Evolutionary conservation across 2,797 vertebrate genomes (phyloP), one percentile per base, ranked within the genome.

Genomic region (Rhabdophis nuchalis): DNA sequence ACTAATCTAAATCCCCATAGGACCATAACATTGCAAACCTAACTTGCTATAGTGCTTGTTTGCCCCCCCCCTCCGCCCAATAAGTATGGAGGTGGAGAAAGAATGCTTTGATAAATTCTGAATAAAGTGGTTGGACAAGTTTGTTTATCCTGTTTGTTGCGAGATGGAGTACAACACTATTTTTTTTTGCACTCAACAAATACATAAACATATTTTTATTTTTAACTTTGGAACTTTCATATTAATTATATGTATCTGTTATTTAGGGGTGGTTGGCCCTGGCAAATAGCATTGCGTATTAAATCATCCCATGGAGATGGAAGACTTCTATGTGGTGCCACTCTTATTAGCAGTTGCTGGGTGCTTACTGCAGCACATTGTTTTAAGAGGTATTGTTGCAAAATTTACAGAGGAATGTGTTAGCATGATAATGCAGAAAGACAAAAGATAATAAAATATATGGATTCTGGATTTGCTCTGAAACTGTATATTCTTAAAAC

Each of bases 301-400:
- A 98, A 98, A 93, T 98, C 98, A 10, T 97, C 98, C 85, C 98
- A 98, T 0, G 98, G 98, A n/a, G 98, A 99, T 0, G 98, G 99
- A 94, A 97, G 99, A 90, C 96, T 99, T 94, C 97, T 99, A 91
- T 99, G 99, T 91, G 99, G 99, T 92, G 99, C 98, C 1, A 99
- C 99, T 2, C 98, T 99, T 72, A 98, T 99, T 93, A 98, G 98
- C 96, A 98, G 98, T 97, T 99, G 99, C 97, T 99, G 99, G 99
- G 98, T 99, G 14, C 98, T 99, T 89, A 99, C 99, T 1, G 99
- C 99, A 0, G 99, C 99, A 3, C 99, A 99, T 93, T 99, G 99
- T 95, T 99, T 99, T 97, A 99, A 99, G 96, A 99, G 99, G 99
- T 99, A 96, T 0, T 96, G 27, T 6, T 92, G 85, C 58, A 56